A percentile compares a stretch with the other conserved stretches of the same genome.
phyloP scores from a whole-genome alignment of 2,113 vertebrate genomes.

The Indicator maculatus region DNA sequence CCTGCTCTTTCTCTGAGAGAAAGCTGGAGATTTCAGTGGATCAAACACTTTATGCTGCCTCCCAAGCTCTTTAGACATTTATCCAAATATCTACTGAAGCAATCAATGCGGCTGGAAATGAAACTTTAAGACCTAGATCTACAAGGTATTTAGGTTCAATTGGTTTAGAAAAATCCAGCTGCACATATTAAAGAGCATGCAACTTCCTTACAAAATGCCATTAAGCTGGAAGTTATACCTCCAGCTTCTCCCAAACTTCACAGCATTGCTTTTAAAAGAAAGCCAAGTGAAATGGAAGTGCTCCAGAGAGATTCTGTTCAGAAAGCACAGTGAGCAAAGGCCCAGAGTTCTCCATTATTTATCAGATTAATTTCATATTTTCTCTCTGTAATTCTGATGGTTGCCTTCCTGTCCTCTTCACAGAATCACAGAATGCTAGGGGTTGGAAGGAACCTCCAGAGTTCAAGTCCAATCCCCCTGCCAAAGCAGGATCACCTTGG shows the following conservation, averaged over 20 bases:
- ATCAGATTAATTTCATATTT: neutral
- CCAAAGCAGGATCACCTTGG: no score
- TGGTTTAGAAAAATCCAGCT: constrained; percentile 32
- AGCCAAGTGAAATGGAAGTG: neutral
- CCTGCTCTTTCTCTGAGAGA: constrained; percentile 6
- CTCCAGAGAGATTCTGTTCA: neutral
- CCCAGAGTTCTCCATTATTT: neutral
- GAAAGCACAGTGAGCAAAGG: neutral
- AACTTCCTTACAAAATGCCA: neutral
- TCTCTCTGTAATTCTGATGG: neutral
- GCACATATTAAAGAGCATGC: neutral
- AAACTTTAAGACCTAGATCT: constrained; percentile 31
- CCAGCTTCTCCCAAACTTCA: neutral
- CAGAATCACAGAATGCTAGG: no score
- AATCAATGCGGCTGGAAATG: constrained; percentile 14
- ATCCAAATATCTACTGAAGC: neutral
- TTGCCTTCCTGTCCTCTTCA: neutral
- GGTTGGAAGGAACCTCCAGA: no score
- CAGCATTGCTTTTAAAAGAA: neutral
- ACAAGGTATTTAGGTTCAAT: constrained; percentile 9
- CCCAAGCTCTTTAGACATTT: constrained; percentile 24
- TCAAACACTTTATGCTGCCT: constrained; percentile 23
- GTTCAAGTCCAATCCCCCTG: neutral
- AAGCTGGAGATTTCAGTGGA: neutral
- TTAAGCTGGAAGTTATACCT: neutral